These are phyloP conservation scores for Pheosia gnoma DNA, from an alignment of 2,888 invertebrate genomes.

Conservation along the genomic window DNA sequence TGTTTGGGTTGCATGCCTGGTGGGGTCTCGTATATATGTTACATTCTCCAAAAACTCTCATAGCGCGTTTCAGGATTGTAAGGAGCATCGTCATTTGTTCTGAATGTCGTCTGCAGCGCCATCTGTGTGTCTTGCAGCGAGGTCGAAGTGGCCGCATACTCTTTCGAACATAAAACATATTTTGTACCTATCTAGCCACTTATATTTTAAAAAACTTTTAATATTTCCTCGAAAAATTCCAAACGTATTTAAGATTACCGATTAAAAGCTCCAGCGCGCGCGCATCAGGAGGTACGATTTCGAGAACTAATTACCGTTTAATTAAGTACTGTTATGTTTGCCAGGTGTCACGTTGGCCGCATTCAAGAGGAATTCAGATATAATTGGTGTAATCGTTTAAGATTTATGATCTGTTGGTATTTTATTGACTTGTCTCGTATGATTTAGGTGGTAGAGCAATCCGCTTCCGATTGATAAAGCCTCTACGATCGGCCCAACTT, in stretches of 20 bases:
- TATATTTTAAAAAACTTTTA: too few species aligned
- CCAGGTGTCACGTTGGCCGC: conserved; percentile 27
- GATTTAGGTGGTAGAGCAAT: neutral
- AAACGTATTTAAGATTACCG: conserved; percentile 13
- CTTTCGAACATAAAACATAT: too few species aligned
- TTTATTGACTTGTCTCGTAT: neutral
- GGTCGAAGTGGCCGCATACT: too few species aligned
- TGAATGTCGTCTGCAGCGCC: too few species aligned
- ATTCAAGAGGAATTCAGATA: conserved; percentile 12
- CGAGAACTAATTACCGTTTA: conserved; percentile 34
- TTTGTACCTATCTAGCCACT: too few species aligned
- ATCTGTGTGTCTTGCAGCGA: too few species aligned
- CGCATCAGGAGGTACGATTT: conserved; percentile 17
- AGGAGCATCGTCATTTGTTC: too few species aligned
- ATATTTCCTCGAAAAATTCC: conserved; percentile 25
- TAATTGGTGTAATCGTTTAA: conserved; percentile 22
- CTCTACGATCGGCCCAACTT: too few species aligned
- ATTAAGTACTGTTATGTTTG: conserved; percentile 41
- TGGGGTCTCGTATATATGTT: too few species aligned
- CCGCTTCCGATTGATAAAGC: neutral
- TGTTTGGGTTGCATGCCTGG: too few species aligned
- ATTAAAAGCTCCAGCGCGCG: conserved; percentile 19
- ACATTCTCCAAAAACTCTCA: too few species aligned
- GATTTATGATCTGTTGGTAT: neutral
- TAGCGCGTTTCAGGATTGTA: too few species aligned